Conservation (phyloP, 2,888 invertebrate genomes). For the Cremastobaeus sp. region DNA sequence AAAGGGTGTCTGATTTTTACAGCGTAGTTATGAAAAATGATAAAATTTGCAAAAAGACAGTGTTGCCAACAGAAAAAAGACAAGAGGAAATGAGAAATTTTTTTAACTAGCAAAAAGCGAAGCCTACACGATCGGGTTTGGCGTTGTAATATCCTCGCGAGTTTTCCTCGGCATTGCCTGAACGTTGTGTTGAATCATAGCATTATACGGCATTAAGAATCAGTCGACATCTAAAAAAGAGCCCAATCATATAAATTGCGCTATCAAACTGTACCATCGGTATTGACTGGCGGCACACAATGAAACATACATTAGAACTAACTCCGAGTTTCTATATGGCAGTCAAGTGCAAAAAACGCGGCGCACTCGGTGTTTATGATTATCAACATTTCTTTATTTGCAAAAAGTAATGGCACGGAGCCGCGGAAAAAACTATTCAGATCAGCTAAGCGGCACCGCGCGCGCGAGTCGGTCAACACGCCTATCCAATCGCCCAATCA, state of each 20-base stretch:
- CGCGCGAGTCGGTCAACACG: constrained; percentile 64
- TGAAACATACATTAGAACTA: constrained; percentile 11
- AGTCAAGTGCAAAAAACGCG: background rate
- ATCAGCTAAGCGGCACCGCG: constrained; percentile 46
- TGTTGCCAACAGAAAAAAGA: no score
- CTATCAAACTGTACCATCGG: constrained; percentile 36
- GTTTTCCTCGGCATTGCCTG: no score
- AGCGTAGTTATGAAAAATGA: no score
- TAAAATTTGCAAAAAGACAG: no score
- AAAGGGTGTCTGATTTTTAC: no score
- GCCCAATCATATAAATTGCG: constrained; percentile 9
- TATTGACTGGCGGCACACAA: constrained; percentile 8
- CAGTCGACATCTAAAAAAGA: constrained; percentile 15
- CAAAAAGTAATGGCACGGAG: constrained; percentile 11
- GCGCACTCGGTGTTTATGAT: constrained; percentile 15
- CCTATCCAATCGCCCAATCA: constrained; percentile 72
- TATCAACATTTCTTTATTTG: constrained; percentile 31
- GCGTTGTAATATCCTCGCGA: no score
- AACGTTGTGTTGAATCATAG: background rate
- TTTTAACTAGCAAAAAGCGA: no score
- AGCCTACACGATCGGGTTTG: no score
- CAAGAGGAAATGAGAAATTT: no score
- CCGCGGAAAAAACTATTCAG: constrained; percentile 37
- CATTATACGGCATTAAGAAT: constrained; percentile 9
- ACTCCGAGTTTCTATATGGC: constrained; percentile 2